Evolutionary conservation across 2,113 vertebrate genomes (phyloP), one percentile per base, ranked within the genome.

Genomic region (Hemibagrus wyckioides): DNA sequence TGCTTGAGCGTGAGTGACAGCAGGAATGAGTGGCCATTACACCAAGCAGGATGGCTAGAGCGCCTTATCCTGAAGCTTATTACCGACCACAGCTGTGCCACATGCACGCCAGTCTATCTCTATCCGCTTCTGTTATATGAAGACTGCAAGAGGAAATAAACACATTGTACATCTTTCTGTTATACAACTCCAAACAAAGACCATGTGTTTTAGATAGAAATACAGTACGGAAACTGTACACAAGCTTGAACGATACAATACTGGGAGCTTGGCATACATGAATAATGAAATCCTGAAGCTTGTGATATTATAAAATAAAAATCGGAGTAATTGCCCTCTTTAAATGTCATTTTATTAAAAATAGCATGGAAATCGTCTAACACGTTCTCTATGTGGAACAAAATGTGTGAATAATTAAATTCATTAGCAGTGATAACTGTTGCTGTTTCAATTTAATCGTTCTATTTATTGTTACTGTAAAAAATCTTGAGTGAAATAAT

Each of bases 1-100:
- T 86, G 86, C 90, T 73, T 73, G 65, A 85, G 81, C 65, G 87
- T 90, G 88, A 93, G 83, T 85, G 88, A 87, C 87, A 88, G 85
- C 69, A 7, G 39, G 88, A 93, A 90, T 91, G 91, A 92, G 86
- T 79, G 85, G 90, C 89, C 87, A 86, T 84, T 88, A 86, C 82
- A n/a, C 33, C 67, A 30, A 80, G 86, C 88, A 75, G 75, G 83
- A 59, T 79, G 80, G 87, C 54, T 48, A 85, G 80, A 86, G 59
- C 71, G 81, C 52, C 86, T 90, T 88, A 92, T 92, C 54, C 86
- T 83, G 87, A 80, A 57, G 59, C 54, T 79, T 80, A 90, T 87
- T 85, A 82, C 52, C 28, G 82, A 71, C 83, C 82, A 67, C 59
- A 84, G 76, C 90, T 85, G 88, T 75, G 80, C 67, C 88, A 79